Evolutionary conservation across 1,140 invertebrate genomes (phyloP), one percentile per base, ranked within the genome.

Genomic region (Ceratitis capitata): DNA sequence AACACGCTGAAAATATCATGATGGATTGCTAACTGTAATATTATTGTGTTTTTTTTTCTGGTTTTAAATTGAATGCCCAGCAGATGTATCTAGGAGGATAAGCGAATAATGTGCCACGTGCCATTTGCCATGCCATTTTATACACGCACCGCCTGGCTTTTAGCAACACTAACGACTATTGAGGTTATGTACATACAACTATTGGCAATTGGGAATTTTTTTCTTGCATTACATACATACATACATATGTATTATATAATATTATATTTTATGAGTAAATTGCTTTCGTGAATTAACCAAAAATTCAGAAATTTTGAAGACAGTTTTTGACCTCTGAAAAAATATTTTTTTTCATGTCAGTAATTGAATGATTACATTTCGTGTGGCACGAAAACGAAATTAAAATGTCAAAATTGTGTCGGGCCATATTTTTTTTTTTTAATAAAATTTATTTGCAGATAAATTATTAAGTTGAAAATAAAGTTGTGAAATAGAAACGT

Each of bases 341-440:
- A n/a, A n/a, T n/a, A n/a, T n/a, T n/a, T n/a, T n/a, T 26, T 32
- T 47, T 39, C n/a, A 83, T 23, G 16, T 26, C 47, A 58, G 29
- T 51, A 83, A 83, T 53, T 83, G 82, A 83, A 83, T 83, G 47
- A 83, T 7, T 58, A 14, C 32, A 29, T 83, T 35, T 83, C 82
- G 82, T 83, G 82, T 12, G 47, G 42, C 82, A 83, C 82, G 82
- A 56, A 35, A 83, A 83, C 42, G 35, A 26, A 53, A 19, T 78
- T 5, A n/a, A 45, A 23, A 9, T n/a, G n/a, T n/a, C n/a, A n/a
- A n/a, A n/a, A n/a, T n/a, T n/a, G n/a, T n/a, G n/a, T n/a, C n/a
- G n/a, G n/a, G n/a, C n/a, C n/a, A n/a, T n/a, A n/a, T n/a, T n/a
- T n/a, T n/a, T n/a, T n/a, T n/a, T n/a, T n/a, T n/a, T n/a, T n/a